Base-by-base conservation (phyloP, 2,888 invertebrate species). In the Orthosia incerta region DNA sequence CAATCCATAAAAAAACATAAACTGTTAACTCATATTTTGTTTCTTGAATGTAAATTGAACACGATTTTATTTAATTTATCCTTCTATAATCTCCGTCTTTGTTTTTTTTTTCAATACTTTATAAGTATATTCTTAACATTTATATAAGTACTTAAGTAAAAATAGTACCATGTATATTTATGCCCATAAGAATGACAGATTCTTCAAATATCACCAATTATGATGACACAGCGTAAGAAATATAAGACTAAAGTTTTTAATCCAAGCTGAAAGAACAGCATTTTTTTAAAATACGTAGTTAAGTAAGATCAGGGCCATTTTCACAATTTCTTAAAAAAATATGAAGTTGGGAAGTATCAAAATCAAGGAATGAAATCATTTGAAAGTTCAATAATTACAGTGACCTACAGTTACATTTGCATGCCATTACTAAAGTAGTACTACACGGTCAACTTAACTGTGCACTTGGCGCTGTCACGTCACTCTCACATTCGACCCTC, bases 291-390 rank as follows among this genome's bases (percentile, higher is more conserved):
- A 13, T 16, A 23, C 39, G 11, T 13, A 9, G 5, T 55, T 18
- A 20, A 9, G 12, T 50, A n/a, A 31, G 57, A 39, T 31, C 16
- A 16, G 68, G 51, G 82, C 74, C 76, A 70, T 67, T 82, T 83
- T 83, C 84, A 83, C 76, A 76, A 80, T 55, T 59, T 59, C 4
- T 13, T 60, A 13, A 5, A 26, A 12, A 15, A 31, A 16, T n/a
- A 39, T 45, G n/a, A 69, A 20, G 45, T 55, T 55, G 69, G 45
- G 45, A n/a, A 23, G 18, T 12, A 23, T 20, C 2, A 11, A 12
- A 18, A 20, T 5, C 18, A 15, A 31, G 18, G 11, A 55, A 55
- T 23, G 15, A 65, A 55, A n/a, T n/a, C 45, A 18, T 11, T 55
- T 55, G 15, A 56, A 16, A 65, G 16, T 31, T 48, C n/a, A 23